Evolutionary conservation across 2,888 invertebrate species (phyloP).

Genomic region (Dascillus cervinus): DNA sequence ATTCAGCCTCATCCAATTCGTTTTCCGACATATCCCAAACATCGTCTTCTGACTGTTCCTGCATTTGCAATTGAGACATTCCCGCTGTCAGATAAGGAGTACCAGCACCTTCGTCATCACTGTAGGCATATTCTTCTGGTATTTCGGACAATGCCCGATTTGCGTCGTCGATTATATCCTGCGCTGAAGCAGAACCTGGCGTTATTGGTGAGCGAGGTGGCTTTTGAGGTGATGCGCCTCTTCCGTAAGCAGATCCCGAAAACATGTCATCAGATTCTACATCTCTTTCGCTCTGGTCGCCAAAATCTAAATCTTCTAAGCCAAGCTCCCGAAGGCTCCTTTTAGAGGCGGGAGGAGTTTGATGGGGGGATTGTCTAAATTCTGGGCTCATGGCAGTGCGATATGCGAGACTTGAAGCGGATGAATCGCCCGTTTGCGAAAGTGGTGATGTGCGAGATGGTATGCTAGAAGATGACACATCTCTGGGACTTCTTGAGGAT

Average conservation of each 20-base stretch:
- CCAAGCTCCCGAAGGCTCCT: too few relatives aligned
- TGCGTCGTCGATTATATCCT: constrained; percentile 19
- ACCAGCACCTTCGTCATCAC: constrained; percentile 7
- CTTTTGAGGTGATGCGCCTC: not conserved
- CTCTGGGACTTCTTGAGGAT: not conserved
- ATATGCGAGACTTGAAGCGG: not conserved
- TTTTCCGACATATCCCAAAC: too few relatives aligned
- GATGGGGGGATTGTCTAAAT: too few relatives aligned
- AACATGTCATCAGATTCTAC: not conserved
- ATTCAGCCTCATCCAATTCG: too few relatives aligned
- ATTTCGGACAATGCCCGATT: too few relatives aligned
- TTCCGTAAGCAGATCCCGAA: too few relatives aligned
- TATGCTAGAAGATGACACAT: constrained; percentile 3
- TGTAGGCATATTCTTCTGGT: constrained; percentile 8
- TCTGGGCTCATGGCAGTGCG: too few relatives aligned
- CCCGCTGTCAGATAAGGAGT: not conserved
- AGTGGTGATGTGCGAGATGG: constrained; percentile 5
- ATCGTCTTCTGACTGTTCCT: too few relatives aligned
- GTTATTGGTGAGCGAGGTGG: constrained; percentile 4
- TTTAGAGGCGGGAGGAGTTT: too few relatives aligned
- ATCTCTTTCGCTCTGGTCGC: not conserved
- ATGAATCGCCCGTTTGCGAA: not conserved
- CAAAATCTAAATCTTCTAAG: too few relatives aligned
- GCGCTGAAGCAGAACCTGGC: constrained; percentile 9
- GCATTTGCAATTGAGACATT: not conserved